phyloP scores from a whole-genome alignment of 2,113 vertebrate species.

The Pangasianodon gigas region DNA sequence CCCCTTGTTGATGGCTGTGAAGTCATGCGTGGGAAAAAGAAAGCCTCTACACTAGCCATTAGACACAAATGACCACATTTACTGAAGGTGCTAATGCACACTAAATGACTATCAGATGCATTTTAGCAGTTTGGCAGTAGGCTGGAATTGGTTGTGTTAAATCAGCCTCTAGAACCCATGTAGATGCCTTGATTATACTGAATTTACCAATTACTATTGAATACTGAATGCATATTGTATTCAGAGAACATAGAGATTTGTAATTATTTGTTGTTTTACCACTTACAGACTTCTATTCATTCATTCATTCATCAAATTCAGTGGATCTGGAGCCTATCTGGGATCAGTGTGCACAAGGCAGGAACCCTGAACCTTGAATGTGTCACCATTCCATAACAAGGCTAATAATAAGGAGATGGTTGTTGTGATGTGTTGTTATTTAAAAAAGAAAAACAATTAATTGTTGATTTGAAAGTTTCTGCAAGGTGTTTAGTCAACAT shows the following conservation, averaged over 20 bases:
- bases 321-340: not conserved
- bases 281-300: not conserved
- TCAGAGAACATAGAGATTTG: not conserved
- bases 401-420: not conserved
- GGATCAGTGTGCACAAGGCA: not conserved
- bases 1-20: not conserved
- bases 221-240: not conserved
- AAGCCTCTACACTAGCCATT: constrained; percentile 4
- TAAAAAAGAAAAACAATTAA: not conserved
- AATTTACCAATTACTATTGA: not conserved
- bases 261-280: not conserved
- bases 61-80: not conserved
- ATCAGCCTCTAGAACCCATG: not conserved
- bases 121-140: not conserved
- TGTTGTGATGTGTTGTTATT: not conserved
- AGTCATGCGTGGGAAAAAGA: constrained; percentile 7
- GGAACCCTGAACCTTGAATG: not conserved
- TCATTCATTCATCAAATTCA: not conserved
- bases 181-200: not conserved
- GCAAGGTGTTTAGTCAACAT: not conserved
- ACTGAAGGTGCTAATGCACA: not conserved
- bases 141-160: not conserved
- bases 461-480: not conserved
- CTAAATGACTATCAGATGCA: not conserved
- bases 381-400: not conserved